Evolutionary conservation across 2,888 invertebrate genomes (phyloP).

Genomic region (Dicyrtoma fusca): DNA sequence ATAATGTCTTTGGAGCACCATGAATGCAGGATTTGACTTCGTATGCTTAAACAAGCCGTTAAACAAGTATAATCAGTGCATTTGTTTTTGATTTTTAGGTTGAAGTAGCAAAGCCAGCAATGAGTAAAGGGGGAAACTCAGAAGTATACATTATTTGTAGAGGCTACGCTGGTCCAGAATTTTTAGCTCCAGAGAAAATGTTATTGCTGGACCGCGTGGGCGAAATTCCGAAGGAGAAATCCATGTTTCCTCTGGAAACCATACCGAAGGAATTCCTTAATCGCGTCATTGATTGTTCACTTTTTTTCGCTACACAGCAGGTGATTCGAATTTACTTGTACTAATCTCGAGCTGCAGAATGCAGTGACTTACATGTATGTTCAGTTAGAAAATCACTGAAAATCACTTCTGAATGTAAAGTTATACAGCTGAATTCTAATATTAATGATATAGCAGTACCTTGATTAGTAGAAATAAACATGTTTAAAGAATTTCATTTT

Average conservation of each 20-base stretch:
- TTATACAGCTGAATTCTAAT: too few species aligned
- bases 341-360: too few species aligned
- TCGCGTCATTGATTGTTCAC: constrained; percentile 19
- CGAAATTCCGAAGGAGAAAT: constrained; percentile 26
- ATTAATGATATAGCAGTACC: too few species aligned
- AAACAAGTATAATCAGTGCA: not conserved
- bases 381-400: too few species aligned
- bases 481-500: too few species aligned
- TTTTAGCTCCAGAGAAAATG: constrained; percentile 61
- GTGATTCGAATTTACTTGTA: not conserved
- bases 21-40: too few species aligned
- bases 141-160: constrained; percentile 84
- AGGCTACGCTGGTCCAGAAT: constrained; percentile 64
- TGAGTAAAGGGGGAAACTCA: constrained; percentile 94
- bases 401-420: too few species aligned
- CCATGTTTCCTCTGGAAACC: constrained; percentile 19
- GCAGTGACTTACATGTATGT: too few species aligned
- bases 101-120: constrained; percentile 81
- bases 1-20: too few species aligned
- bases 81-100: constrained; percentile 62
- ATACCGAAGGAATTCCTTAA: constrained; percentile 21
- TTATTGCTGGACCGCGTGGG: constrained; percentile 59
- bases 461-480: too few species aligned
- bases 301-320: constrained; percentile 25
- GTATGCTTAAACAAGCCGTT: too few species aligned